Evolutionary conservation across 2,888 invertebrate species (phyloP).

Genomic region (Sinhomidia bicolor): DNA sequence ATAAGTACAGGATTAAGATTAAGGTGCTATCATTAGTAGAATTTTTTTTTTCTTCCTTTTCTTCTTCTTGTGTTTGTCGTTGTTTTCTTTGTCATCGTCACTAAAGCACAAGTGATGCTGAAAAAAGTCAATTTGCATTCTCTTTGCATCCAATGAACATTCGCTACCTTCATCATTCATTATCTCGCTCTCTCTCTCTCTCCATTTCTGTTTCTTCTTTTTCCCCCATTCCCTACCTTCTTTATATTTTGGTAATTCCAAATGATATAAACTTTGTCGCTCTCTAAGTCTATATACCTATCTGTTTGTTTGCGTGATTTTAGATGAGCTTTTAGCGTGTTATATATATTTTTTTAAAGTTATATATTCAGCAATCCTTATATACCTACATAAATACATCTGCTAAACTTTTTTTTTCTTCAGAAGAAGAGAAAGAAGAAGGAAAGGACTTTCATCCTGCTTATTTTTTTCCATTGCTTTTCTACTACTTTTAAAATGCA

Average conservation of each 20-base stretch:
- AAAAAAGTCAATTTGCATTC: constrained; percentile 78
- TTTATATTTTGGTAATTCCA: constrained; percentile 44
- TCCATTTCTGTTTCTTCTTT: neutral
- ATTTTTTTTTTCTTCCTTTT: neutral
- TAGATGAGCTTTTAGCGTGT: neutral
- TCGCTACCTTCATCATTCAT: constrained; percentile 79
- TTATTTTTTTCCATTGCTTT: constrained; percentile 39
- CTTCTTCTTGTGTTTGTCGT: constrained; percentile 31
- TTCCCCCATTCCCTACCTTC: constrained; percentile 1
- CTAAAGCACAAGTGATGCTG: constrained; percentile 36
- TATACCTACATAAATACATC: neutral
- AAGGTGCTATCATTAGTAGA: constrained; percentile 69
- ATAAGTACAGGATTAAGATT: constrained; percentile 73
- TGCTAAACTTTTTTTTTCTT: neutral
- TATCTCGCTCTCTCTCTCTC: constrained; percentile 70
- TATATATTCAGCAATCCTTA: constrained; percentile 15
- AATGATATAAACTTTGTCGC: constrained; percentile 40
- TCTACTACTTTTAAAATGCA: constrained; percentile 54
- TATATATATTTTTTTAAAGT: neutral
- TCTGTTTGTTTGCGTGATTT: neutral
- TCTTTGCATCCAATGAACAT: constrained; percentile 79
- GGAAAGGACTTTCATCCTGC: constrained; percentile 15
- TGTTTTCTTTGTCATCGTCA: constrained; percentile 27
- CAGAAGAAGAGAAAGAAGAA: neutral
- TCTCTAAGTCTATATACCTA: too few relatives aligned